Conservation (phyloP, 2,113 vertebrate genomes). For the Cochlearius cochlearius region DNA sequence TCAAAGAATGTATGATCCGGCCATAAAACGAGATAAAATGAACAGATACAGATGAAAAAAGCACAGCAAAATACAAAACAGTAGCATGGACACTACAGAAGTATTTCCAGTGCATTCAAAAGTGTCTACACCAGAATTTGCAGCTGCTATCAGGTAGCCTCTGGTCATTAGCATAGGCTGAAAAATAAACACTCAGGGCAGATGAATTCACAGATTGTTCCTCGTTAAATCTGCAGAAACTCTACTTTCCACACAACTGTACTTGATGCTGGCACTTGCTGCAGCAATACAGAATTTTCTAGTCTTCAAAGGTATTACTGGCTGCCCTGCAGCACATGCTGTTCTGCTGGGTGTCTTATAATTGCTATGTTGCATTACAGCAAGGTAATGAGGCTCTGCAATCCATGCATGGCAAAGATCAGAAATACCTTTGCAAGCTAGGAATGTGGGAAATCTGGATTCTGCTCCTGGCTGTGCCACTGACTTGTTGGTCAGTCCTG, state of each 20-base stretch:
- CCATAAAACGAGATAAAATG: background rate
- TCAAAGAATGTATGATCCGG: background rate
- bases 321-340: background rate
- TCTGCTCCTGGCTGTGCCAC: background rate
- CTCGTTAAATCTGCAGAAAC: background rate
- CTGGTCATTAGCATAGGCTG: background rate
- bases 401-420: background rate
- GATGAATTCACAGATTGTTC: background rate
- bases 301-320: background rate
- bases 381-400: background rate
- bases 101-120: background rate
- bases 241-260: background rate
- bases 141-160: background rate
- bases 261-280: background rate
- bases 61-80: background rate
- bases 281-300: background rate
- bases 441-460: background rate
- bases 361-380: background rate
- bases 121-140: background rate
- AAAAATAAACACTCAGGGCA: background rate
- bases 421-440: background rate
- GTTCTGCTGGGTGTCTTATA: background rate
- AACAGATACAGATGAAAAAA: background rate
- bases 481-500: background rate
- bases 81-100: background rate